Evolutionary conservation across 2,797 vertebrate species (phyloP), one percentile per base, ranked within the genome.

Genomic region (Avahi laniger): DNA sequence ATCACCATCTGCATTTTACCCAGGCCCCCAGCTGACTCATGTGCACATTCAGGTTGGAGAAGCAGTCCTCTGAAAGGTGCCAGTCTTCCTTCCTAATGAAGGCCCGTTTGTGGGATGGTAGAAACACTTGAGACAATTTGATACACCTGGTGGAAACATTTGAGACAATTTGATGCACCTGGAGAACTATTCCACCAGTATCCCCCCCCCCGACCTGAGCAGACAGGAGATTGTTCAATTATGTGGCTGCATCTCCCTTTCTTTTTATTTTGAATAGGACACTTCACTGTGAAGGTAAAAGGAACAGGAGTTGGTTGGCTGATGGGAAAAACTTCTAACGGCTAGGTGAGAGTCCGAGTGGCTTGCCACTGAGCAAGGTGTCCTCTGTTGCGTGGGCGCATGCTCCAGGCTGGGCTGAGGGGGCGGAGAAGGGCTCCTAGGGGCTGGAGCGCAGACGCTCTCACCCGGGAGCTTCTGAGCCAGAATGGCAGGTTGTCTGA

Each of bases 211-310:
- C 57, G 89, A 93, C 38, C 63, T 52, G 89, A 93, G 89, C 3
- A 43, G 81, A 80, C 41, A 79, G n/a, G 63, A 67, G 82, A 59
- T 48, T 33, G 52, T 35, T 83, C 24, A 61, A 35, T 24, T 30
- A 43, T 2, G 28, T 28, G 20, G 24, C 30, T 35, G 17, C 10
- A 30, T 69, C n/a, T 87, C 18, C 22, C 72, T 89, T 69, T 52
- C 59, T 69, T 90, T 91, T 73, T 12, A 24, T 79, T 54, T 70
- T 46, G 79, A 78, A 90, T 11, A n/a, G 54, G 70, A 67, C 15
- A 38, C 13, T 35, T 85, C 24, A 9, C 3, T 61, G 30, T 67
- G 70, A 88, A 92, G 67, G 57, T 38, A 43, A 79, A 61, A 70
- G 65, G 87, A 48, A 70, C 20, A 33, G n/a, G 59, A n/a, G 1